These are phyloP conservation scores for Pavo muticus DNA, from an alignment of 2,113 vertebrate genomes.

Conservation along the genomic window DNA sequence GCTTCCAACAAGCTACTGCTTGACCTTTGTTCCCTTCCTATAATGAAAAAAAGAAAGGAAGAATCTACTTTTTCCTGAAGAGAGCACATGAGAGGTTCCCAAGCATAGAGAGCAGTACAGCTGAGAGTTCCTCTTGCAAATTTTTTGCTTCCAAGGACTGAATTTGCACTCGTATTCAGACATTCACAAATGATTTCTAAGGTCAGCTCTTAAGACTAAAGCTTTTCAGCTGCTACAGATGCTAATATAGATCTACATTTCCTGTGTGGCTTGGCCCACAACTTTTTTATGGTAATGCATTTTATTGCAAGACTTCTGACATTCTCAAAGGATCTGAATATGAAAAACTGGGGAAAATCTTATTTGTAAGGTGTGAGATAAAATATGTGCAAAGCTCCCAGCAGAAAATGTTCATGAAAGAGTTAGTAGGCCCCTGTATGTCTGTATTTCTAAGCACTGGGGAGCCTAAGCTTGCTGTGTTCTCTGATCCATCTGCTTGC, in stretches of 20 bases:
- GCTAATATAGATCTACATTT: neutral
- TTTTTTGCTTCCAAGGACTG: neutral
- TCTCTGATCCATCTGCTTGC: neutral
- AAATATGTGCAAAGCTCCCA: neutral
- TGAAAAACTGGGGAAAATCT: neutral
- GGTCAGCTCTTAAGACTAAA: neutral
- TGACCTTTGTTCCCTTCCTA: neutral
- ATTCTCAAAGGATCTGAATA: neutral
- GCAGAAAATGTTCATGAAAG: neutral
- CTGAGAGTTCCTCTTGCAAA: neutral
- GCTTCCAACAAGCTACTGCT: neutral
- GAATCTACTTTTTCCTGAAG: neutral
- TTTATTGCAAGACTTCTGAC: constrained; percentile 1
- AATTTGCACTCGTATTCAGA: neutral
- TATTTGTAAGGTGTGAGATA: neutral
- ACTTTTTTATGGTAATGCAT: neutral
- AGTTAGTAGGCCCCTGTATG: neutral
- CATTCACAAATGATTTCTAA: neutral
- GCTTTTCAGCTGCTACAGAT: neutral
- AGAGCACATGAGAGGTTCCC: neutral
- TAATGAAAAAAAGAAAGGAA: neutral
- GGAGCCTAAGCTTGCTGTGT: neutral
- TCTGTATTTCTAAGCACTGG: neutral
- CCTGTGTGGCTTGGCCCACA: neutral
- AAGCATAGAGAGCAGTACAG: neutral